Evolutionary conservation across 2,113 vertebrate genomes (phyloP), one percentile per base, ranked within the genome.

Genomic region (Turdus rufiventris): DNA sequence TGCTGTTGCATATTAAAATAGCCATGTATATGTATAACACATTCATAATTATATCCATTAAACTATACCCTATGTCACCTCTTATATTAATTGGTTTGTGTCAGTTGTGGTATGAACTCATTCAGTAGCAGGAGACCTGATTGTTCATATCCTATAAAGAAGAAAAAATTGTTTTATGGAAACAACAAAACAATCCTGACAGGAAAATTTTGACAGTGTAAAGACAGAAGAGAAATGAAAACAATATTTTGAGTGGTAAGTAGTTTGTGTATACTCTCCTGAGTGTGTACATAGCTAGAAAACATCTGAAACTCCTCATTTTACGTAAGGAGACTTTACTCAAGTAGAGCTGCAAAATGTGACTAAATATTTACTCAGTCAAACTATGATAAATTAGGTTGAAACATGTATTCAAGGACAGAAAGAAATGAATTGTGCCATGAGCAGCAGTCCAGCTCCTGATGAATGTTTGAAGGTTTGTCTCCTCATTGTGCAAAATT

Each of bases 111-210:
- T 58, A 61, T 57, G 28, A 85, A 51, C 76, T 85, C 29, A 43
- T 78, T 94, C 74, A 60, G 66, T 72, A 71, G 38, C 60, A 67
- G 20, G 3, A 38, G 14, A 82, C 40, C 33, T 63, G 48, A 48
- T 77, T 91, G 43, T 58, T 92, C 36, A 8, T 83, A 47, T 83
- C 21, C 34, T 38, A 2, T 47, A 20, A 33, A 48, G 85, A 84
- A 94, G 26, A 85, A 70, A 31, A 56, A 71, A 14, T 91, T 92
- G 61, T 94, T 94, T 53, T 18, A 67, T 91, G 82, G 34, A 93
- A 95, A 93, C 90, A 80, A 61, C 26, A 82, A 31, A 83, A 29
- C 33, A 66, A 42, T 71, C 42, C 42, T 38, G 8, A 7, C 42
- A 66, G 57, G 76, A 95, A 84, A 91, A 77, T 73, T 50, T 82